Conservation (phyloP, 2,888 invertebrate species). For the Spilarctia lutea region DNA sequence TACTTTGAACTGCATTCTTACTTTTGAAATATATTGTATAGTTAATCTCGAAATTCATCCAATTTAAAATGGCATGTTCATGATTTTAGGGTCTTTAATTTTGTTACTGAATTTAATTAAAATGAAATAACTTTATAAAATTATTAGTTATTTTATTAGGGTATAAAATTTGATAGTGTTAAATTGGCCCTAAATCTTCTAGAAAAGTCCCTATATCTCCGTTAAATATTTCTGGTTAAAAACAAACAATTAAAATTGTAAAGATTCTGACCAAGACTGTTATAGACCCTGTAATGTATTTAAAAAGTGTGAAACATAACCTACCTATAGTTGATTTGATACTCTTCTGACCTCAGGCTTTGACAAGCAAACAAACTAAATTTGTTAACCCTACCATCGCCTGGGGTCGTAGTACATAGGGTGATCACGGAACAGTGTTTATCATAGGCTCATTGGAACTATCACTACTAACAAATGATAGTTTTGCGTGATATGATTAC, state of each 20-base stretch:
- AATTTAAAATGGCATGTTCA: no score
- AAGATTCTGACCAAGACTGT: not conserved
- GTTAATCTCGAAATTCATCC: no score
- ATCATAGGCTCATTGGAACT: slow-evolving; percentile 43
- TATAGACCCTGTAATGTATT: not conserved
- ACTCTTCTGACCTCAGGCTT: slow-evolving; percentile 31
- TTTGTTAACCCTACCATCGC: slow-evolving; percentile 59
- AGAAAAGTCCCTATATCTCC: no score
- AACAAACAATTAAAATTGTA: not conserved
- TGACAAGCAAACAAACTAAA: slow-evolving; percentile 63
- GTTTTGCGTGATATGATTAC: slow-evolving; percentile 36
- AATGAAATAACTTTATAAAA: no score
- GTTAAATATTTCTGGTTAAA: not conserved
- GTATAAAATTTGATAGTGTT: not conserved
- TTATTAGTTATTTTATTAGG: not conserved
- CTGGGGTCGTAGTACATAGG: slow-evolving; percentile 51
- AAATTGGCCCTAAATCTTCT: not conserved
- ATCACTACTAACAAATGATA: slow-evolving; percentile 41
- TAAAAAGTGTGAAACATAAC: not conserved
- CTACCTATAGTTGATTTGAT: slow-evolving; percentile 15
- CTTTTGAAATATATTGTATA: no score
- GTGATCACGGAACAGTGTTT: slow-evolving; percentile 45
- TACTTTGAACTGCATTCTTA: no score
- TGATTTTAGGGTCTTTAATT: no score
- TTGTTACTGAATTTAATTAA: no score